Base-by-base conservation (phyloP, 2,113 vertebrate genomes). In the Oceanites oceanicus region DNA sequence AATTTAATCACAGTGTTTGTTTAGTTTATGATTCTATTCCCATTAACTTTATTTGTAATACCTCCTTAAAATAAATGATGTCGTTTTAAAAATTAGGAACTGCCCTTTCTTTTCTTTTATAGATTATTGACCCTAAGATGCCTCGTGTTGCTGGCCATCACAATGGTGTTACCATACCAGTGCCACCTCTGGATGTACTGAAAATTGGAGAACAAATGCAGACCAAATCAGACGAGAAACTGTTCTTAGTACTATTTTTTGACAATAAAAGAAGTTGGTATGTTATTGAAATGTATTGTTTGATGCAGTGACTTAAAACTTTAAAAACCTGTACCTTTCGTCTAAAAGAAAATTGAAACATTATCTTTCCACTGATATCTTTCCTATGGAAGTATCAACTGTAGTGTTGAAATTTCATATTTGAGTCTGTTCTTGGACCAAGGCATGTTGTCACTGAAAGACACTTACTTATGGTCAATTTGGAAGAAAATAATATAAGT, bases 221-320 rank as follows among this genome's bases (percentile, higher is more conserved):
- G 98, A 99, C 99, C 98, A 99, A 99, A 97, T 98, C 99, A 6
- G 99, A 99, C 1, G 99, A 99, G 98, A 99, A 99, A 95, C 98
- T 99, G 63, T 99, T 99, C 97, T 98, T 99, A 50, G 99, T 99
- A 78, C 98, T 99, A 67, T 99, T 99, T 97, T 99, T 99, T 91
- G 99, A 99, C 98, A 99, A 99, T 97, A 99, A 99, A 98, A 98
- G 99, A 96, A 99, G 99, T 98, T 99, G 99, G 99, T 99, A 98
- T 98, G 99, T 97, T 77, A 52, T 2, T 66, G 22, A 85, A 72
- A 87, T 59, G 4, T 65, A 32, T 68, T 89, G 19, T 63, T 91
- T 80, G 25, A 53, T 92, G 6, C 8, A 78, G 1, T 77, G 27
- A 67, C 25, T 80, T 90, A 67, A 53, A 75, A 55, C 42, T 87